Evolutionary conservation across 2,888 invertebrate genomes (phyloP), one percentile per base, ranked within the genome.

Genomic region (Aporophyla lueneburgensis): DNA sequence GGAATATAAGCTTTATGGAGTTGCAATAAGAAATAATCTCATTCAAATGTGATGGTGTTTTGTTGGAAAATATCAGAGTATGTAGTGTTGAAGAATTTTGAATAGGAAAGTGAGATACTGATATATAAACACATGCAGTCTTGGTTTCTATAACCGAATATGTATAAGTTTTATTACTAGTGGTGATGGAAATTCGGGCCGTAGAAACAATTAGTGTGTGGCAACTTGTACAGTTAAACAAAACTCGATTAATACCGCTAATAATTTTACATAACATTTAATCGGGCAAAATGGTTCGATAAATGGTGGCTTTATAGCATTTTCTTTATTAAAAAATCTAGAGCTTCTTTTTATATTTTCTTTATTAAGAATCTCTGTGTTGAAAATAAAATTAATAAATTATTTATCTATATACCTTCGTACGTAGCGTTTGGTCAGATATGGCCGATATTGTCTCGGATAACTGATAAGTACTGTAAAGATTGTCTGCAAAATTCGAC

Each of bases 1-100:
- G 79, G 80, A 85, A 88, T 84, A 86, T 87, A 85, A 85, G 84
- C 89, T 81, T 87, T 87, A 89, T 83, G 65, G 54, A 62, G 74
- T 77, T 56, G 75, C 59, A 81, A 78, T 89, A 89, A 81, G 81
- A 63, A 24, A 65, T 81, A 86, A 86, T 82, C 58, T 70, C 51
- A 85, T 87, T 84, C 65, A 71, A 56, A 72, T 33, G 65, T 80
- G 80, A 80, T 77, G 62, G 72, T 62, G 72, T 76, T 81, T 33
- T 74, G 49, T 67, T 46, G 61, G 33, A 40, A 74, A 69, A 69
- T 82, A 43, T 69, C 59, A 61, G 54, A 14, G 49, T 51, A 40
- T 62, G 40, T n/a, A n/a, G n/a, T 82, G 59, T 24, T 82, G 54
- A 54, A 65, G 40, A 46, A 51, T 69, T 65, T 82, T 76, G 49